phyloP scores from a whole-genome alignment of 2,888 invertebrate species.

The Hyposoter didymator region DNA sequence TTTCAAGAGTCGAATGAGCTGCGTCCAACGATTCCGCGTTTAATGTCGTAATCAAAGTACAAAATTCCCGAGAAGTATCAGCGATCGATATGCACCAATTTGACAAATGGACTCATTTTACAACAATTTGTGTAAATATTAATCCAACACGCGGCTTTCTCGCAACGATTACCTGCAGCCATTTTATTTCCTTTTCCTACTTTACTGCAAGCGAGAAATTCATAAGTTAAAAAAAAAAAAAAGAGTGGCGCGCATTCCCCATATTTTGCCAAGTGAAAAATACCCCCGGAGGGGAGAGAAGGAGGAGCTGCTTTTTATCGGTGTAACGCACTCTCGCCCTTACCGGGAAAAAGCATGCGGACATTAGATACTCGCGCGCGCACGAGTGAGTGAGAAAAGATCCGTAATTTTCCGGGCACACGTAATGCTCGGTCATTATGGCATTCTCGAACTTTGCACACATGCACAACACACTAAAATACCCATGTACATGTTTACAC shows the following conservation, averaged over 20 bases:
- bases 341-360: constrained; percentile 59
- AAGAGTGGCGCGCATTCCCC: background rate
- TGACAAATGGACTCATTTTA: constrained; percentile 14
- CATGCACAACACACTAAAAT: constrained; percentile 5
- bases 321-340: constrained; percentile 52
- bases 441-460: constrained; percentile 56
- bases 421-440: constrained; percentile 67
- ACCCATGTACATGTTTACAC: background rate
- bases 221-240: constrained; percentile 8
- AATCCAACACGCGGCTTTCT: background rate
- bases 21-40: background rate
- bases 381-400: constrained; percentile 47
- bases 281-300: background rate
- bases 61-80: background rate
- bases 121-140: background rate
- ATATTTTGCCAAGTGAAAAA: constrained; percentile 40
- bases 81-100: background rate
- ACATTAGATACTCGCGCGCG: constrained; percentile 30
- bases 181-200: background rate
- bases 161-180: background rate
- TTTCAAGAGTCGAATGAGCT: background rate
- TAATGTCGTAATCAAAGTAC: constrained; percentile 2
- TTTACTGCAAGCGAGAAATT: background rate
- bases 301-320: constrained; percentile 30
- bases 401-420: constrained; percentile 66